A percentile compares a stretch with the other conserved stretches of the same genome.
Evolutionary conservation across 2,797 vertebrate species (phyloP).

Genomic region (Neosilurus mollespiculum): DNA sequence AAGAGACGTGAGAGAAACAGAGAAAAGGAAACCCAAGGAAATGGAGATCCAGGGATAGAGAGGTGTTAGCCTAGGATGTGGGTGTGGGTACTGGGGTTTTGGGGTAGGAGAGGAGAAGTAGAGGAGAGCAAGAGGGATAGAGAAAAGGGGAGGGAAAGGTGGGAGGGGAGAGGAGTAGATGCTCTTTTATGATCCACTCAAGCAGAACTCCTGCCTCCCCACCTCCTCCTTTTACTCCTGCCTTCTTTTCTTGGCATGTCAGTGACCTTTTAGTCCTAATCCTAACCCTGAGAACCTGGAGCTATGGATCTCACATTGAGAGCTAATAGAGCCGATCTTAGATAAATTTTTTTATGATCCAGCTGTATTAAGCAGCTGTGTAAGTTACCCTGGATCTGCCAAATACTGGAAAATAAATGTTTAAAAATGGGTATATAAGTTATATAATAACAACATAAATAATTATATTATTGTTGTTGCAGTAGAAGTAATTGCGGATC

Average conservation of each 20-base stretch:
- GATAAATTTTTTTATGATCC: neutral
- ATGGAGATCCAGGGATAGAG: conserved; percentile 44
- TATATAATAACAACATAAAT: neutral
- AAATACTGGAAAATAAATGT: neutral
- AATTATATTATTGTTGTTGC: too few relatives aligned
- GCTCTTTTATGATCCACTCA: conserved; percentile 77
- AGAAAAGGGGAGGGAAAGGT: conserved; percentile 40
- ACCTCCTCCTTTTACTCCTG: conserved; percentile 62
- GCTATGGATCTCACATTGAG: conserved; percentile 3
- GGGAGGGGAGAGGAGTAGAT: conserved; percentile 63
- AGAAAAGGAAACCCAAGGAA: conserved; percentile 49
- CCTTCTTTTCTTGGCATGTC: conserved; percentile 52
- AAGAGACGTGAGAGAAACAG: conserved; percentile 72
- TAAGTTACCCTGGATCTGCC: neutral
- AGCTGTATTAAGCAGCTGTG: neutral
- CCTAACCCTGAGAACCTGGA: conserved; percentile 44
- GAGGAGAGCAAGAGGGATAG: conserved; percentile 21
- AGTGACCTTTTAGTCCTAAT: conserved; percentile 38
- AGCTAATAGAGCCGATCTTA: conserved; percentile 11
- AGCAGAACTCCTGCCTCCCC: conserved; percentile 75
- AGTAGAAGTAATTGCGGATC: too few relatives aligned
- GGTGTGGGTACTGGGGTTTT: conserved; percentile 65
- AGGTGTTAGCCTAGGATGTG: conserved; percentile 61
- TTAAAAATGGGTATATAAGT: neutral
- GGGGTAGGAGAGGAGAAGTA: conserved; percentile 45